Percentiles rank a stretch among this genome's conserved stretches.
Conservation (phyloP, 2,113 vertebrate species). For the Oncorhynchus gorbuscha region DNA sequence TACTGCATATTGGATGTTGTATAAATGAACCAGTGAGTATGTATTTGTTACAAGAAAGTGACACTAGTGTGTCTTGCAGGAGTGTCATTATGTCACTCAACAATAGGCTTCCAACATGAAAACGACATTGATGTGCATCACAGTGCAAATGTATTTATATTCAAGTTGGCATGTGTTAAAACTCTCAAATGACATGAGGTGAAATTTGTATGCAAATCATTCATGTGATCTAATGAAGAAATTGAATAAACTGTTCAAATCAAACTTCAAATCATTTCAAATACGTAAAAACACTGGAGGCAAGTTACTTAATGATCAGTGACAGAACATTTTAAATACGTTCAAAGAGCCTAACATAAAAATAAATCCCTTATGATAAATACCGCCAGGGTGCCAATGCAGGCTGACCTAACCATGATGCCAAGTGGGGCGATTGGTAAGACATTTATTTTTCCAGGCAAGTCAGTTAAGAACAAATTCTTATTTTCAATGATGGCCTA, state of each 20-base stretch:
- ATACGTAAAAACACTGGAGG: neutral
- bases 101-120: neutral
- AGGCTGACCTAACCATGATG: neutral
- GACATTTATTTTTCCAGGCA: neutral
- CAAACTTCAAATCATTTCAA: neutral
- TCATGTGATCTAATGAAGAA: neutral
- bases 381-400: neutral
- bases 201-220: neutral
- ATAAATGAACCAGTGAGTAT: neutral
- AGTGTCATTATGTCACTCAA: neutral
- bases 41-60: neutral
- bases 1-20: conserved; percentile 20
- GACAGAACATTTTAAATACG: neutral
- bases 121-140: neutral
- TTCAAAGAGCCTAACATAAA: neutral
- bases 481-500: too few relatives aligned
- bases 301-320: neutral
- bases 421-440: neutral
- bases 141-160: neutral
- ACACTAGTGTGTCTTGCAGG: neutral
- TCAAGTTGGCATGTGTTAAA: neutral
- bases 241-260: neutral
- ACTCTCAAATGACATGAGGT: neutral
- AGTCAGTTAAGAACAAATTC: too few relatives aligned
- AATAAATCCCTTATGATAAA: neutral